Base-by-base conservation (phyloP, 2,797 vertebrate genomes). In the Tragelaphus eurycerus region DNA sequence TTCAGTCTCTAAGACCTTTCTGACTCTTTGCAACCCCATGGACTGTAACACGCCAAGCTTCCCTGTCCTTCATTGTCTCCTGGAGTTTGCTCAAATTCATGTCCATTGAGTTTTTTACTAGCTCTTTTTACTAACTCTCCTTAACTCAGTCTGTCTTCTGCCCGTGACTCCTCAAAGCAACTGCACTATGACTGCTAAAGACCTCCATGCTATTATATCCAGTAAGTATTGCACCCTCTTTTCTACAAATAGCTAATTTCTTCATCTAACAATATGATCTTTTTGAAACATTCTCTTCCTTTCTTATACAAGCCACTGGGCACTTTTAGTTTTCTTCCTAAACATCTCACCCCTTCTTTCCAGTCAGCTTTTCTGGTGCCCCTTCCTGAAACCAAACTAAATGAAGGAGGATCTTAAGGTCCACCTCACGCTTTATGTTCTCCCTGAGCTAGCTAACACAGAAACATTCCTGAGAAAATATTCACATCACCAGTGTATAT, bases 91-190 rank as follows among this genome's bases (percentile, higher is more conserved):
- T 74, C 38, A 74, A 43, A 74, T 74, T 43, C 67, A 74, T 74
- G 12, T 25, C 71, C 12, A 43, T 25, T 74, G 38, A 74, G 71
- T 25, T 43, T 74, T 74, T 74, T 1, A 74, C 11, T 43, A 43
- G 38, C 11, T 25, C 21, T 74, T 74, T 74, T 25, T 38, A 82
- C 31, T 82, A 34, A 55, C 2, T 21, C 31, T 46, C 62, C 16
- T 14, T 19, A 6, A 5, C 4, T 12, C 7, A 17, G 11, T 82
- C 55, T 8, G 1, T 1, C 19, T 89, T 59, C 46, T 59, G 9
- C 13, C 3, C 1, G 0, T 25, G 10, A 86, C 13, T 71, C 64
- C 23, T 5, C 0, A 1, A 52, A 50, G 67, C 50, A 15, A 8
- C 21, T 2, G 7, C 2, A 3, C 55, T 15, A 7, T 17, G 14